These are phyloP conservation scores for Myrmecophaga tridactyla DNA, from an alignment of 2,113 vertebrate species.

Conservation along the genomic window DNA sequence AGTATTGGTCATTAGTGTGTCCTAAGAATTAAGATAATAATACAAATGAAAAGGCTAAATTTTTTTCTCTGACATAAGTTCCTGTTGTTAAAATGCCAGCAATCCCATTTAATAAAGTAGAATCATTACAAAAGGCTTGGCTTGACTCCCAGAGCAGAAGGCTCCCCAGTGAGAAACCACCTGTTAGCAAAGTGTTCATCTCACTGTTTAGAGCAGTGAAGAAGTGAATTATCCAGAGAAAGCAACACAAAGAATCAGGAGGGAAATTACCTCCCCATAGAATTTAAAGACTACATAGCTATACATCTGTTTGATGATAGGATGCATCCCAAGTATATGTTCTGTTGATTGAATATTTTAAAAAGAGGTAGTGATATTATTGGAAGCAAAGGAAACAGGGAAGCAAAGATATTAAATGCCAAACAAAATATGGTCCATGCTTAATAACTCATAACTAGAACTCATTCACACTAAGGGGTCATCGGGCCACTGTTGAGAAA, in stretches of 20 bases:
- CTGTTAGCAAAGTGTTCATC: slow-evolving; percentile 61
- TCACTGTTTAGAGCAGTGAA: background rate
- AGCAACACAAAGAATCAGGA: background rate
- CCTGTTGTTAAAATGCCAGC: slow-evolving; percentile 56
- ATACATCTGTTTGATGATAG: background rate
- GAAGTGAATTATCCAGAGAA: slow-evolving; percentile 43
- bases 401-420: background rate
- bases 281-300: slow-evolving; percentile 36
- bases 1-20: slow-evolving; percentile 32
- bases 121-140: slow-evolving; percentile 50
- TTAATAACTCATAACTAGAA: background rate
- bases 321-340: background rate
- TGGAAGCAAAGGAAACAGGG: background rate
- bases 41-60: slow-evolving; percentile 41
- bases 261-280: background rate
- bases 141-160: slow-evolving; percentile 65
- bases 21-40: slow-evolving; percentile 31
- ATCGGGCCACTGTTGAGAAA: background rate
- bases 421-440: background rate
- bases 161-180: slow-evolving; percentile 67
- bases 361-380: background rate
- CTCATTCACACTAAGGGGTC: background rate
- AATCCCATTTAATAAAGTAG: slow-evolving; percentile 62
- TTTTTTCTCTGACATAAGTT: slow-evolving; percentile 34
- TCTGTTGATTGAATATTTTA: background rate